Evolutionary conservation across 2,888 invertebrate genomes (phyloP).

Genomic region (Drosophila pseudotakahashii): DNA sequence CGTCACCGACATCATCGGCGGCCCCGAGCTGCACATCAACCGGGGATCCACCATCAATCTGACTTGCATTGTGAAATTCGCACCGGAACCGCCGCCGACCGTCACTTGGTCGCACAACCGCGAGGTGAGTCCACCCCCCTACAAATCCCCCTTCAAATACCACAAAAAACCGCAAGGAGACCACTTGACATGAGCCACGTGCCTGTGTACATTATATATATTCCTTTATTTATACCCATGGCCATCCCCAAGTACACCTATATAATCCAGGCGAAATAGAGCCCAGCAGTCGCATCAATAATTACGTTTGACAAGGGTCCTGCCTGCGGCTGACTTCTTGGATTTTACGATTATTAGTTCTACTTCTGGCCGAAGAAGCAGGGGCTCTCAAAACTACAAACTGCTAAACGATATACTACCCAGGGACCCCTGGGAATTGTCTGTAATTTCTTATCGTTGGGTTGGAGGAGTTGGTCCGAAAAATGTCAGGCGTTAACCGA

Average conservation of each 20-base stretch:
- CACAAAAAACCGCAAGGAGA: constrained; percentile 6
- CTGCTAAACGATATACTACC: neutral
- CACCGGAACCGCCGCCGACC: constrained; percentile 92
- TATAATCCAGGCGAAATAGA: neutral
- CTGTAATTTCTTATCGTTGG: neutral
- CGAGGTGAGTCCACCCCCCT: constrained; percentile 84
- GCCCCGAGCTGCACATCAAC: constrained; percentile 93
- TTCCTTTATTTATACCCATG: neutral
- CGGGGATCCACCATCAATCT: constrained; percentile 95
- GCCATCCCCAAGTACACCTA: neutral
- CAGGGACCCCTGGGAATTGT: neutral
- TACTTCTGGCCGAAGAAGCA: too few species aligned
- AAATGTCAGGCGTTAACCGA: neutral
- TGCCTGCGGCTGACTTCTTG: constrained; percentile 1
- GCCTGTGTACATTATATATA: too few species aligned
- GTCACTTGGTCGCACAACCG: constrained; percentile 94
- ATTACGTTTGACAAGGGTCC: constrained; percentile 69
- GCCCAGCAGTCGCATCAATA: constrained; percentile 34
- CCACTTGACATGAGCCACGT: constrained; percentile 33
- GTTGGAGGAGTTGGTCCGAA: neutral
- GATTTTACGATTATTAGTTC: constrained; percentile 29
- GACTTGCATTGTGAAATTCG: constrained; percentile 92
- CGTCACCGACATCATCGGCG: constrained; percentile 92
- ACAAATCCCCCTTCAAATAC: neutral
- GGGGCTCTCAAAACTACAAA: neutral